These are phyloP conservation scores for Mus spretus DNA, from an alignment of 2,797 vertebrate species.

Conservation along the genomic window DNA sequence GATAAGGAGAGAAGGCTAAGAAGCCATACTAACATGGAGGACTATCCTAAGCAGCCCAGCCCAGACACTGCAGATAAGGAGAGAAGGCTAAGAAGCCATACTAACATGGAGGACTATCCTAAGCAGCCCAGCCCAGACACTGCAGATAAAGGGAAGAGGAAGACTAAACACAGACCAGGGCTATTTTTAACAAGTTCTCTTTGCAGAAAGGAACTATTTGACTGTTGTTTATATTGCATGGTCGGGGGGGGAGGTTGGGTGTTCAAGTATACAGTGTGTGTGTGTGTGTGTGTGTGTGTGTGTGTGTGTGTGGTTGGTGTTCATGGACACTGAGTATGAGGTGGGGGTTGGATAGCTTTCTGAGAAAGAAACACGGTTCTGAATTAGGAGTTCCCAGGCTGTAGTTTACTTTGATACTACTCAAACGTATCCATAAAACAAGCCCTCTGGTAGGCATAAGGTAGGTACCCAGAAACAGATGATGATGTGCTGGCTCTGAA, in stretches of 20 bases:
- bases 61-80: neutral
- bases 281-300: too few species aligned
- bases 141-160: slow-evolving; percentile 38
- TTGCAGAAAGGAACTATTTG: neutral
- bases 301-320: too few species aligned
- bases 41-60: neutral
- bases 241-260: too few species aligned
- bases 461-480: slow-evolving; percentile 10
- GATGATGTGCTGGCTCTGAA: neutral
- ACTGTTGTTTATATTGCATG: neutral
- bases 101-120: neutral
- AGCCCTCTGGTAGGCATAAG: slow-evolving; percentile 1
- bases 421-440: slow-evolving; percentile 11
- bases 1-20: neutral
- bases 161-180: slow-evolving; percentile 16
- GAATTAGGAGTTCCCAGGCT: neutral
- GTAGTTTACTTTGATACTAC: neutral
- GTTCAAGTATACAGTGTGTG: too few species aligned
- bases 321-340: neutral
- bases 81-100: neutral
- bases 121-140: too few species aligned
- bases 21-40: neutral
- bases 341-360: neutral
- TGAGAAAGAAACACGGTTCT: neutral
- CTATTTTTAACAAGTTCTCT: slow-evolving; percentile 25